Base-by-base conservation (phyloP, 2,888 invertebrate species). In the Tubulanus polymorphus region DNA sequence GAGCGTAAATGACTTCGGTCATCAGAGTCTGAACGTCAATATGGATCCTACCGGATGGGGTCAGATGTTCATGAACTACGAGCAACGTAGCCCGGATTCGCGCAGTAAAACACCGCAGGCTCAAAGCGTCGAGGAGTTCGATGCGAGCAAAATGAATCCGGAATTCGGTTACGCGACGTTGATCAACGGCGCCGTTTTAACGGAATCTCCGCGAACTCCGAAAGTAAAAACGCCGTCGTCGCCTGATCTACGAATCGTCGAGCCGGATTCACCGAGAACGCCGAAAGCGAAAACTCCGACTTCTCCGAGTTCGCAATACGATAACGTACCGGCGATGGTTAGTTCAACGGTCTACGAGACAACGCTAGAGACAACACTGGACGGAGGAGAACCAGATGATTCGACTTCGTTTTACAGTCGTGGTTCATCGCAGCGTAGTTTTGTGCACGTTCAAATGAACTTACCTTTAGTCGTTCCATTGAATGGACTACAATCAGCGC, bases 201-300 rank as follows among this genome's bases (percentile, higher is more conserved):
- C 41, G 18, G 20, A 15, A 8, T 41, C 41, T 8, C n/a, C n/a
- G n/a, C n/a, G n/a, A n/a, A n/a, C n/a, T n/a, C n/a, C n/a, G n/a
- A n/a, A n/a, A n/a, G n/a, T n/a, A n/a, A 41, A 41, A 41, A 41
- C 41, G 15, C 41, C 41, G 15, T 20, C 41, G 15, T 41, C 41
- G 18, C 41, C 41, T n/a, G 41, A 18, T 41, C 20, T 20, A 3
- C 41, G 6, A 15, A 41, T 41, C 5, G 15, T 15, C 6, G 41
- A 41, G 6, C 6, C 23, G 41, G 41, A 41, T 41, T n/a, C n/a
- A n/a, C n/a, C n/a, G n/a, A n/a, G n/a, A n/a, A n/a, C n/a, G n/a
- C n/a, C n/a, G n/a, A n/a, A n/a, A n/a, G n/a, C n/a, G n/a, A 41
- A 41, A 41, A 41, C 41, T 8, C 41, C 41, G 15, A 41, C 41